Evolutionary conservation across 2,113 vertebrate genomes (phyloP), one percentile per base, ranked within the genome.

Genomic region (Tetraodon nigroviridis): DNA sequence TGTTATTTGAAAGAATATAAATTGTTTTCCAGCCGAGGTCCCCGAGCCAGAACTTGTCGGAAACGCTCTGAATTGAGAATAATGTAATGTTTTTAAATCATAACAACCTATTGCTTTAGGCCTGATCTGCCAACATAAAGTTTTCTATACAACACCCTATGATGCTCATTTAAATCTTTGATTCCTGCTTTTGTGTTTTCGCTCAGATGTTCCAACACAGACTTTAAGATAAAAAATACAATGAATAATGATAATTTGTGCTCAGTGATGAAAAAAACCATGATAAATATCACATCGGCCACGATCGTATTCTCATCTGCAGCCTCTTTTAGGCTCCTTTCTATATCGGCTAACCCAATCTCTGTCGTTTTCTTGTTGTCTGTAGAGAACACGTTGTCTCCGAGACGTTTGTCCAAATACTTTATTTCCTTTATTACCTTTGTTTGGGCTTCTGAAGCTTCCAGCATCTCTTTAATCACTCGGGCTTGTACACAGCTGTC

Each of bases 281-380:
- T 40, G 40, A 29, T 3, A 20, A 48, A 53, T 24, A 51, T 40
- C 22, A 67, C 55, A 68, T 48, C 29, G 42, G 29, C 50, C 16
- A 16, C 19, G 61, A 71, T 80, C 69, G 60, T 59, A 40, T 73
- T 56, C 71, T 41, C 18, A 55, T 64, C 61, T 13, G 32, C 57
- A 14, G 18, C 63, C 64, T 81, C 50, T 57, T 61, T 14, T 12
- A 11, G 55, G 24, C 67, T 70, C n/a, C n/a, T n/a, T 64, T 52
- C 46, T 20, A 57, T 88, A 87, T 83, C 77, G 71, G 62, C 67
- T 84, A 79, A 80, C 74, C 61, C 69, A 73, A 75, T 76, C 68
- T 73, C 49, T 74, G 64, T 17, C 41, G 14, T 69, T 29, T 57
- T 27, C 68, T 61, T 49, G 54, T 41, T n/a, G n/a, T 44, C 56